phyloP scores from a whole-genome alignment of 37 sponge, comb jelly and placozoan species.

The Theonella swinhoei region DNA sequence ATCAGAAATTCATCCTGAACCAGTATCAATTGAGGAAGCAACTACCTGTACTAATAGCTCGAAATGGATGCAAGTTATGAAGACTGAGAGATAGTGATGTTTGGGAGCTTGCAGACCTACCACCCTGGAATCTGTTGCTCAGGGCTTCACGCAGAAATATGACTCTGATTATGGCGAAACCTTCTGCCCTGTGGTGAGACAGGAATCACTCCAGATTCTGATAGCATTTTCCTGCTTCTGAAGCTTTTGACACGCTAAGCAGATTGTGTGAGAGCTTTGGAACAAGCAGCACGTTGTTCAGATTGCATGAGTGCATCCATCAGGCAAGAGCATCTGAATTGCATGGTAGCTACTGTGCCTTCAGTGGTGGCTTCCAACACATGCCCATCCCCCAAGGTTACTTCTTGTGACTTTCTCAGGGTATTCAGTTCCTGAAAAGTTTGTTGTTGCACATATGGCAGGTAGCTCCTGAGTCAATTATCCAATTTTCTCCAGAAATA shows the following conservation, averaged over 20 bases:
- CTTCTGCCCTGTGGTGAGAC: too few species aligned
- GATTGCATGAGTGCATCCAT: slow-evolving; percentile 40
- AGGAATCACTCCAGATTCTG: too few species aligned
- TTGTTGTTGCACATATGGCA: neutral
- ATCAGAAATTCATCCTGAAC: too few species aligned
- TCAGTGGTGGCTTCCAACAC: slow-evolving; percentile 9
- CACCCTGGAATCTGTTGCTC: too few species aligned
- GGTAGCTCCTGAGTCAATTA: slow-evolving; percentile 65
- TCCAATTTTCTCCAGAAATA: slow-evolving; percentile 30
- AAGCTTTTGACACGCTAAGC: slow-evolving; percentile 53
- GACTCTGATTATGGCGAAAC: too few species aligned
- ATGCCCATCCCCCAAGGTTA: slow-evolving; percentile 56
- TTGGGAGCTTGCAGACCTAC: too few species aligned
- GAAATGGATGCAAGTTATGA: too few species aligned
- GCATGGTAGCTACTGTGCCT: slow-evolving; percentile 11
- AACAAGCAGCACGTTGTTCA: slow-evolving; percentile 50
- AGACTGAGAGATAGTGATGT: too few species aligned
- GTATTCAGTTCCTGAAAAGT: neutral
- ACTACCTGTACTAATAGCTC: too few species aligned
- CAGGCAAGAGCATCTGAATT: slow-evolving; percentile 23
- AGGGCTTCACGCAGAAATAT: too few species aligned
- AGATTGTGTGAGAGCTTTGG: slow-evolving; percentile 40
- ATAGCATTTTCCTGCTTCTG: slow-evolving; percentile 31
- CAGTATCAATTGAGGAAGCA: too few species aligned
- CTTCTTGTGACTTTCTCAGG: slow-evolving; percentile 22